Conservation (phyloP, 1,140 invertebrate species). For the Drosophila ogumai region DNA sequence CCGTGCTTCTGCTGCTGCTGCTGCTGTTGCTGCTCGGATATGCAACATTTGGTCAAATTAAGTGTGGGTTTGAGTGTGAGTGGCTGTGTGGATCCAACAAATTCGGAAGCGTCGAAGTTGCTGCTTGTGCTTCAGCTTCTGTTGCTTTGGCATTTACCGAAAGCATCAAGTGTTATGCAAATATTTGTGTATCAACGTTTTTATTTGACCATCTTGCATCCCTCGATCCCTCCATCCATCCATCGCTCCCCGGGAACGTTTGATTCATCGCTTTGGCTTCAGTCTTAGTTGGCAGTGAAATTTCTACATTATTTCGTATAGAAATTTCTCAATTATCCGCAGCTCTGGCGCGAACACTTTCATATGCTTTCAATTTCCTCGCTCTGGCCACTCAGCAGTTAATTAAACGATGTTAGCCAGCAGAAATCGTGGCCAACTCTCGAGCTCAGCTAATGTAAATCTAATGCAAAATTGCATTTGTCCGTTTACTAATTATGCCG, state of each 20-base stretch:
- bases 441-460: slow-evolving; percentile 21
- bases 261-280: slow-evolving; percentile 21
- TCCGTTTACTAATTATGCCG: slow-evolving; percentile 67
- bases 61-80: slow-evolving; percentile 26
- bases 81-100: slow-evolving; percentile 29
- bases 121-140: slow-evolving; percentile 25
- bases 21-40: slow-evolving; percentile 16
- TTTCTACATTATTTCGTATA: slow-evolving; percentile 25
- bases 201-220: slow-evolving; percentile 40
- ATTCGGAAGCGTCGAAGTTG: slow-evolving; percentile 21
- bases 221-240: too few relatives aligned
- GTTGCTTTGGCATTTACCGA: slow-evolving; percentile 65
- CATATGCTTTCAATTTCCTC: slow-evolving; percentile 41
- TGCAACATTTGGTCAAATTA: slow-evolving; percentile 61
- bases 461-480: slow-evolving; percentile 36
- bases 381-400: slow-evolving; percentile 10
- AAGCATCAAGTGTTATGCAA: slow-evolving; percentile 79
- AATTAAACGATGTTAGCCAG: slow-evolving; percentile 20
- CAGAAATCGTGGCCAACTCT: slow-evolving; percentile 7
- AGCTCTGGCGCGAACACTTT: slow-evolving; percentile 22
- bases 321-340: slow-evolving; percentile 27
- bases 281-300: slow-evolving; percentile 38
- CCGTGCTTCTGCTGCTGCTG: slow-evolving; percentile 8
- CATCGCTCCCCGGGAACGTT: slow-evolving; percentile 11
- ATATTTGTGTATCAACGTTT: slow-evolving; percentile 72